A percentile compares a stretch with the other conserved stretches of the same genome.
Evolutionary conservation across 2,797 vertebrate genomes (phyloP).

Genomic region (Rhinogobio ventralis): DNA sequence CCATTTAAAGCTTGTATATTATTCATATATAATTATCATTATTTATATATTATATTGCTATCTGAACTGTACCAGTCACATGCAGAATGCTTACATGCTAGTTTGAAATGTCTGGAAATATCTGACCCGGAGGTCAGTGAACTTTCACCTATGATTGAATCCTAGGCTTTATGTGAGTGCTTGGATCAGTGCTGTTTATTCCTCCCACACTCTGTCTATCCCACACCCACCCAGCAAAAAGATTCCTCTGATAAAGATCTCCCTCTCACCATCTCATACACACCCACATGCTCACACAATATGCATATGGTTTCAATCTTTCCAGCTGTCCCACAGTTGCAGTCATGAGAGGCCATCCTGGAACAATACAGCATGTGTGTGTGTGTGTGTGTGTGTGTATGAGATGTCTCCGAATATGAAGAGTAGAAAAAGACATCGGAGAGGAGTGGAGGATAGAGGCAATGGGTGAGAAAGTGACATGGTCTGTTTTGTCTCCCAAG

Average conservation of each 20-base stretch:
- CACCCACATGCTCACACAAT: slow-evolving; percentile 38
- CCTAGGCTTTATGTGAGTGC: slow-evolving; percentile 1
- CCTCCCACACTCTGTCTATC: slow-evolving; percentile 18
- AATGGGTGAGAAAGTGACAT: slow-evolving; percentile 39
- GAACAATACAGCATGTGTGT: slow-evolving; percentile 30
- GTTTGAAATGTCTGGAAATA: neutral
- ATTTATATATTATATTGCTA: too few species aligned
- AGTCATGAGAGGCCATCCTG: slow-evolving; percentile 50
- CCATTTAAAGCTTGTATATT: too few species aligned
- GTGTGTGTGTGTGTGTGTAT: slow-evolving; percentile 36
- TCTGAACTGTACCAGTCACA: neutral
- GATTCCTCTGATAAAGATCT: slow-evolving; percentile 54
- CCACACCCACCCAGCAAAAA: slow-evolving; percentile 13
- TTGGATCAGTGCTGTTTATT: slow-evolving; percentile 16
- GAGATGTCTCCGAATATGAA: slow-evolving; percentile 16
- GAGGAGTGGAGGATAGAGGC: neutral
- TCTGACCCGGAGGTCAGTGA: slow-evolving; percentile 16
- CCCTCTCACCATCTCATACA: slow-evolving; percentile 15
- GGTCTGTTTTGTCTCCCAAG: slow-evolving; percentile 24
- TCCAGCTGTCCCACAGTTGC: slow-evolving; percentile 49
- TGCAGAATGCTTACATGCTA: neutral
- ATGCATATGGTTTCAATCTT: slow-evolving; percentile 59
- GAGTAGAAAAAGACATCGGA: slow-evolving; percentile 11
- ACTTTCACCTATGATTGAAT: slow-evolving; percentile 15
- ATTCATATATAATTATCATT: too few species aligned